Conservation (phyloP, 2,888 invertebrate genomes). For the Drosophila anomalata region DNA sequence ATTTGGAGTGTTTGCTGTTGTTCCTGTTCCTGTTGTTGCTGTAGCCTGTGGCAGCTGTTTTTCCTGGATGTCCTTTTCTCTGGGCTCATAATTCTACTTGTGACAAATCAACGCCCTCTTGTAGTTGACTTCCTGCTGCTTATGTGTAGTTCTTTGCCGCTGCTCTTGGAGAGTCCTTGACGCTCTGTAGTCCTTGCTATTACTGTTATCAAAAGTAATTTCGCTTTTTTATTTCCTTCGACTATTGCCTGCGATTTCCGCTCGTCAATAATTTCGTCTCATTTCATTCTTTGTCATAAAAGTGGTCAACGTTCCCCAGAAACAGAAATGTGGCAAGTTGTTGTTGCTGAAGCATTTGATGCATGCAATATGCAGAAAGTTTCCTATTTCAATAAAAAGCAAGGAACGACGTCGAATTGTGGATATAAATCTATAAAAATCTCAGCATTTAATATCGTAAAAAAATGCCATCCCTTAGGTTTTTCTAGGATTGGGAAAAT, state of each 20-base stretch:
- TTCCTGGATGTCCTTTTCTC: slow-evolving; percentile 42
- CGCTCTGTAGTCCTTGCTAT: slow-evolving; percentile 36
- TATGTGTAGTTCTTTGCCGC: slow-evolving; percentile 51
- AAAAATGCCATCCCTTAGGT: slow-evolving; percentile 42
- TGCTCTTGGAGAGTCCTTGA: slow-evolving; percentile 37
- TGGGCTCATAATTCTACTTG: slow-evolving; percentile 73
- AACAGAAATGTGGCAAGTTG: slow-evolving; percentile 56
- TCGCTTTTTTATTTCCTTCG: slow-evolving; percentile 78
- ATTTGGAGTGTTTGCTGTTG: slow-evolving; percentile 70
- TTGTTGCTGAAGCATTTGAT: slow-evolving; percentile 66
- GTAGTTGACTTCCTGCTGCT: slow-evolving; percentile 69
- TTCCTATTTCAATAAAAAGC: slow-evolving; percentile 75
- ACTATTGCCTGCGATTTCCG: slow-evolving; percentile 79
- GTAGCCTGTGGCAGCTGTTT: slow-evolving; percentile 58
- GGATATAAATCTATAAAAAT: slow-evolving; percentile 77
- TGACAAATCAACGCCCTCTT: slow-evolving; percentile 79
- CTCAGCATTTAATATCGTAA: slow-evolving; percentile 67
- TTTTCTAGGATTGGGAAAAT: slow-evolving; percentile 2
- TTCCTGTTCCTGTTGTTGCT: slow-evolving; percentile 27
- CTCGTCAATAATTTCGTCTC: slow-evolving; percentile 76
- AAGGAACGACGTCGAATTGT: slow-evolving; percentile 48
- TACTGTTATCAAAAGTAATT: slow-evolving; percentile 79
- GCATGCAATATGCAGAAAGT: slow-evolving; percentile 77
- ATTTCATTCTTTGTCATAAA: slow-evolving; percentile 77
- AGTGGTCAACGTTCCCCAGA: slow-evolving; percentile 52